These are phyloP conservation scores for Esperia sulphurella DNA, from an alignment of 2,888 invertebrate species.

Conservation along the genomic window DNA sequence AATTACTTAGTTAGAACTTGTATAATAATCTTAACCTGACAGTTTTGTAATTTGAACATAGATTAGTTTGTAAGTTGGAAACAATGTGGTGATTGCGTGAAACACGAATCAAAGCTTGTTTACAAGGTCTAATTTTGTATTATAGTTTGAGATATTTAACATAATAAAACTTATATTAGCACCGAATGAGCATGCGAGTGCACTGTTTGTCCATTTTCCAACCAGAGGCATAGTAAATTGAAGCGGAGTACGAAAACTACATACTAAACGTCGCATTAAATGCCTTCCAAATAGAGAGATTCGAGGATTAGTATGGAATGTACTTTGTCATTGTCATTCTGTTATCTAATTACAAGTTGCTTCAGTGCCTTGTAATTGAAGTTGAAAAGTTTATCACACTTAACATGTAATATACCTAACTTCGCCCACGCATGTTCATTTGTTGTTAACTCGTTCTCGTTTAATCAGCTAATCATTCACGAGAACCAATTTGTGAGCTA, in stretches of 20 bases:
- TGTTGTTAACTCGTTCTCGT: slow-evolving; percentile 55
- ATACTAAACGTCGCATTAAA: not conserved
- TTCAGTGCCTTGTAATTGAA: not conserved
- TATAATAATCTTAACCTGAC: slow-evolving; percentile 18
- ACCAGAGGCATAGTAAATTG: slow-evolving; percentile 15
- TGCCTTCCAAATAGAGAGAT: not conserved
- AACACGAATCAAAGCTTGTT: slow-evolving; percentile 35
- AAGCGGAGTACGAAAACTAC: not conserved
- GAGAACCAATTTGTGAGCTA: slow-evolving; percentile 36
- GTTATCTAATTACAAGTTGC: not conserved
- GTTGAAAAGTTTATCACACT: not conserved
- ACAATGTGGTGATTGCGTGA: slow-evolving; percentile 30
- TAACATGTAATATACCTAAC: slow-evolving; percentile 17
- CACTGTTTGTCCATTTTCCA: slow-evolving; percentile 35
- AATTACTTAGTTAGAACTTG: slow-evolving; percentile 14
- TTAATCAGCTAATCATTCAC: slow-evolving; percentile 52
- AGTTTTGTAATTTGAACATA: slow-evolving; percentile 1
- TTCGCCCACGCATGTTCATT: slow-evolving; percentile 68
- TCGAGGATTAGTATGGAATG: not conserved
- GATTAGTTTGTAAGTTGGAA: slow-evolving; percentile 12
- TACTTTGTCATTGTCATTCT: not conserved
- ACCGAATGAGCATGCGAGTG: slow-evolving; percentile 72
- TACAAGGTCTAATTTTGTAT: slow-evolving; percentile 48
- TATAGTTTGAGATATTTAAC: slow-evolving; percentile 40
- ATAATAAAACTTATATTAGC: slow-evolving; percentile 40